Evolutionary conservation across 1,140 invertebrate species (phyloP).

Genomic region (Acromyrmex heyeri): DNA sequence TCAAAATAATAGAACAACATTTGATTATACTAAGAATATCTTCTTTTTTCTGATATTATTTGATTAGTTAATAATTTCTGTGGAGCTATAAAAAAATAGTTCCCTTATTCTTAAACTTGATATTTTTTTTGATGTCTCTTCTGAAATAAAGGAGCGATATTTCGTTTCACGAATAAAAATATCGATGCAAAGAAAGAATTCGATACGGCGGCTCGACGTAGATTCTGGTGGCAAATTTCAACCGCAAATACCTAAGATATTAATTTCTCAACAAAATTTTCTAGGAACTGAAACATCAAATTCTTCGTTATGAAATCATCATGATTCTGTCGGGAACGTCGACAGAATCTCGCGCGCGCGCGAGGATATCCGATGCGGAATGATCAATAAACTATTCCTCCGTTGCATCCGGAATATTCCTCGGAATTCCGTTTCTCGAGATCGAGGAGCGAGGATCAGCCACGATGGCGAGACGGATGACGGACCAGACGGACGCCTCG

Average conservation of each 20-base stretch:
- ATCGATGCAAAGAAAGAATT: not conserved
- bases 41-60: no score
- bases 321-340: not conserved
- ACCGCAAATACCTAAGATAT: not conserved
- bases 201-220: not conserved
- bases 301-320: not conserved
- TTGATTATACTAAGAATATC: no score
- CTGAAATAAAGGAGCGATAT: not conserved
- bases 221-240: not conserved
- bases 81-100: no score
- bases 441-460: not conserved
- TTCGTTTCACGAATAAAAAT: not conserved
- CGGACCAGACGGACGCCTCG: not conserved
- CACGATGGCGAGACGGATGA: not conserved
- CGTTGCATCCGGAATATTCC: not conserved
- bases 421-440: conserved; percentile 25
- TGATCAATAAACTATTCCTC: not conserved
- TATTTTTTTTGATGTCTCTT: no score
- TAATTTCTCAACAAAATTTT: not conserved
- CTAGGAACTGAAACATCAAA: not conserved
- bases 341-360: no score
- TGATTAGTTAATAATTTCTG: no score
- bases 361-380: conserved; percentile 10
- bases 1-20: no score
- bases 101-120: no score